These are phyloP conservation scores for Lates calcarifer DNA, from an alignment of 2,113 vertebrate genomes.

Conservation along the genomic window DNA sequence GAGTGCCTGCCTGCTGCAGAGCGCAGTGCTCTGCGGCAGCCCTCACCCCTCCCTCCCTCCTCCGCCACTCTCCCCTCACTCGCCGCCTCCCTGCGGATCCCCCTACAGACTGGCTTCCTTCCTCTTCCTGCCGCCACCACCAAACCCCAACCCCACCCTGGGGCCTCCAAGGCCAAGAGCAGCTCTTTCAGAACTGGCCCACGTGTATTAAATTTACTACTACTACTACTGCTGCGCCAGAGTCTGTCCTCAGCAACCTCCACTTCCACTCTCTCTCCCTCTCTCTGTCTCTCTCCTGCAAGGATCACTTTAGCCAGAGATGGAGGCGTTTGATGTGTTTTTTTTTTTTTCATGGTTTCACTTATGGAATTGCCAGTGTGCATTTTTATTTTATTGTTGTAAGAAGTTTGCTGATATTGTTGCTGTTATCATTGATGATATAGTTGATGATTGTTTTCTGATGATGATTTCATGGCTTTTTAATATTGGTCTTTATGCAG, in stretches of 20 bases:
- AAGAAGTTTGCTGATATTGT: constrained; percentile 77
- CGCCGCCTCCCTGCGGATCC: constrained; percentile 61
- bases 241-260: constrained; percentile 80
- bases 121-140: constrained; percentile 25
- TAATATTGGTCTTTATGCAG: constrained; percentile 72
- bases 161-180: constrained; percentile 71
- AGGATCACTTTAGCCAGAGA: constrained; percentile 84
- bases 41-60: constrained; percentile 62
- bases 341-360: constrained; percentile 42
- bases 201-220: constrained; percentile 76
- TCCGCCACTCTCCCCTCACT: constrained; percentile 14
- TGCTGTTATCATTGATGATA: constrained; percentile 77
- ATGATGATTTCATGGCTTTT: constrained; percentile 67
- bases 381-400: constrained; percentile 66
- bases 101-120: constrained; percentile 59
- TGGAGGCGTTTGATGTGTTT: constrained; percentile 67
- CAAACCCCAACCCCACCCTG: neutral
- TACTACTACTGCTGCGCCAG: constrained; percentile 83
- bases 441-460: constrained; percentile 65
- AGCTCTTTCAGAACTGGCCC: constrained; percentile 81
- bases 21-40: constrained; percentile 77
- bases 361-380: constrained; percentile 78
- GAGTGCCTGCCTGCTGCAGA: constrained; percentile 87
- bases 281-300: constrained; percentile 76
- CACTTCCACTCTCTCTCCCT: constrained; percentile 67